Evolutionary conservation across 2,888 invertebrate genomes (phyloP).

Genomic region (Dasysyrphus albostriatus): DNA sequence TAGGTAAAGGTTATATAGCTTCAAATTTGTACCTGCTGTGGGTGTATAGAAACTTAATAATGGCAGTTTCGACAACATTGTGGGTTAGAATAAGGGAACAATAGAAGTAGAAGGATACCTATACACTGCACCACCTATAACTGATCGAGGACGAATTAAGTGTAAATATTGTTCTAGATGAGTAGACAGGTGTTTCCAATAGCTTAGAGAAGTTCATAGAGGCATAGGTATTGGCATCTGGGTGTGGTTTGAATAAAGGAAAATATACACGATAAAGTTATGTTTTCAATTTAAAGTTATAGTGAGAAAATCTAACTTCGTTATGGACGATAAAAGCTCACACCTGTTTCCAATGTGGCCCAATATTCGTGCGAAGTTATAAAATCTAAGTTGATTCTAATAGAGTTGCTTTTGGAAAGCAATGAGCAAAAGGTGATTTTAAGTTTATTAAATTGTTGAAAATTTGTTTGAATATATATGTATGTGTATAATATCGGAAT

Average conservation of each 20-base stretch:
- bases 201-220: constrained; percentile 35
- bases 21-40: background rate
- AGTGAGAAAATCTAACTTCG: constrained; percentile 44
- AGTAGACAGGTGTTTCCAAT: constrained; percentile 64
- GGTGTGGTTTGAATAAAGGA: background rate
- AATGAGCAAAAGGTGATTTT: background rate
- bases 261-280: constrained; percentile 41
- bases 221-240: background rate
- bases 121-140: background rate
- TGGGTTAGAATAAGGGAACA: constrained; percentile 8
- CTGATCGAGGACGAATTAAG: constrained; percentile 47
- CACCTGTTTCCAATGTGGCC: constrained; percentile 55
- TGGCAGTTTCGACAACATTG: constrained; percentile 17
- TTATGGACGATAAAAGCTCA: constrained; percentile 63
- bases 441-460: constrained; percentile 60
- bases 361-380: background rate
- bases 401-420: constrained; percentile 7
- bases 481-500: too few relatives aligned
- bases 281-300: constrained; percentile 63
- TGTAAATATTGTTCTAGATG: constrained; percentile 61
- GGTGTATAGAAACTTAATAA: constrained; percentile 7
- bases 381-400: constrained; percentile 13
- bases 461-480: background rate
- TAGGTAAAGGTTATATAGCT: background rate
- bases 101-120: background rate